Evolutionary conservation across 2,888 invertebrate species (phyloP).

Genomic region (Notocelia uddmanniana): DNA sequence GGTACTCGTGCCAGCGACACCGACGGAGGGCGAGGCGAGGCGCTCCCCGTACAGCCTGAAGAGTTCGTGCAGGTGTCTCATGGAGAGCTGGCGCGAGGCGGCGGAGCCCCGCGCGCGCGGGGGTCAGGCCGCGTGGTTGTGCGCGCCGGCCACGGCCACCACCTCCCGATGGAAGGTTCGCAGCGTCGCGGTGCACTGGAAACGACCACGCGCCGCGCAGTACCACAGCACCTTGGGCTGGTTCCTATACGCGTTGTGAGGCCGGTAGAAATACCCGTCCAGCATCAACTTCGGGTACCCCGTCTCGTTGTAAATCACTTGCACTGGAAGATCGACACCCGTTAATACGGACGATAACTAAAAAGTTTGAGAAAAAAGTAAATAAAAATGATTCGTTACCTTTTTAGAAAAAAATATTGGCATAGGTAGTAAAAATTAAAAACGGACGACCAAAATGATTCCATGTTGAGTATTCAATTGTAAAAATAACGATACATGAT

Average conservation of each 20-base stretch:
- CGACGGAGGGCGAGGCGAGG: constrained; percentile 50
- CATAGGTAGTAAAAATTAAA: background rate
- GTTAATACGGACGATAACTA: constrained; percentile 40
- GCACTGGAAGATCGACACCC: constrained; percentile 65
- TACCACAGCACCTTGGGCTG: constrained; percentile 78
- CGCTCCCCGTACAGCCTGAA: constrained; percentile 64
- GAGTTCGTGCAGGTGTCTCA: constrained; percentile 57
- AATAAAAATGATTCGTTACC: constrained; percentile 25
- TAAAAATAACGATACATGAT: background rate
- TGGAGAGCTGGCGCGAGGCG: constrained; percentile 48
- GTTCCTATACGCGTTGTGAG: constrained; percentile 79
- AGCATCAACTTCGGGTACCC: constrained; percentile 76
- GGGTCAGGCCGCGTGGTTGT: constrained; percentile 72
- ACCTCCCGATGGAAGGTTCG: constrained; percentile 71
- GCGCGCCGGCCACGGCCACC: constrained; percentile 66
- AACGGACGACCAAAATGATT: background rate
- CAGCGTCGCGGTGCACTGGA: constrained; percentile 70
- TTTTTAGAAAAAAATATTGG: background rate
- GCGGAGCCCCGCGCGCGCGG: constrained; percentile 53
- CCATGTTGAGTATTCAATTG: constrained; percentile 1
- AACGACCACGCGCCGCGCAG: constrained; percentile 71
- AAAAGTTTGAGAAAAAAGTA: background rate
- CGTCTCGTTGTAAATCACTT: constrained; percentile 68
- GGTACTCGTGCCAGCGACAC: constrained; percentile 14
- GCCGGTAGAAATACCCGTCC: constrained; percentile 73